Evolutionary conservation across 2,797 vertebrate species (phyloP), one percentile per base, ranked within the genome.

Genomic region (Triplophysa bombifrons): DNA sequence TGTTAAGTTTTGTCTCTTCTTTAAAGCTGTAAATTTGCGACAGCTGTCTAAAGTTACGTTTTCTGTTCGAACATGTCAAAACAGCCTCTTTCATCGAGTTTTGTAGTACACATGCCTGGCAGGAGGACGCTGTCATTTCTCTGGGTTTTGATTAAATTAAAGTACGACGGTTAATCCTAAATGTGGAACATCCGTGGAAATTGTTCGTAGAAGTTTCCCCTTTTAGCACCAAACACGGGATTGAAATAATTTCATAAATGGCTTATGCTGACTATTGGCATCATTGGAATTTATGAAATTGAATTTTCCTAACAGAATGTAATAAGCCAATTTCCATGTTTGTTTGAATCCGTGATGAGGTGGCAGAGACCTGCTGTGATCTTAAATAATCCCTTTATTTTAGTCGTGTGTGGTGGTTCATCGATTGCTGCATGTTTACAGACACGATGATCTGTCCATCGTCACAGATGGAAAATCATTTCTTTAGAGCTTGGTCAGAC

Each of bases 121-220:
- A 73, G 27, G 22, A 50, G n/a, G 25, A 38, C 2, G 55, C 58
- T 44, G 30, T 64, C 19, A 68, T 78, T 82, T 63, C 25, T 56
- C 44, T 58, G 56, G 34, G 56, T 61, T 16, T 79, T 51, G 76
- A 82, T 82, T 82, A 41, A 78, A 77, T 84, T 76, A 80, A 80
- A 72, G 12, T 22, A 53, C 22, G 70, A 34, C 76, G 56, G 81
- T 74, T 68, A 68, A 50, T 70, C 46, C 82, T 51, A 70, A 80
- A 83, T 80, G 78, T 78, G 74, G 75, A 72, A 75, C 25, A 75
- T 48, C 60, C 66, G 30, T 72, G 74, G 68, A 85, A 82, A 74
- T 80, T n/a, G 50, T 79, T 79, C 16, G 20, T 41, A 41, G 53
- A 51, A 17, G 50, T 55, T 22, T 56, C 34, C 51, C 46, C 68